Conservation (phyloP, 2,113 vertebrate species). For the Pseudopipra pipra region DNA sequence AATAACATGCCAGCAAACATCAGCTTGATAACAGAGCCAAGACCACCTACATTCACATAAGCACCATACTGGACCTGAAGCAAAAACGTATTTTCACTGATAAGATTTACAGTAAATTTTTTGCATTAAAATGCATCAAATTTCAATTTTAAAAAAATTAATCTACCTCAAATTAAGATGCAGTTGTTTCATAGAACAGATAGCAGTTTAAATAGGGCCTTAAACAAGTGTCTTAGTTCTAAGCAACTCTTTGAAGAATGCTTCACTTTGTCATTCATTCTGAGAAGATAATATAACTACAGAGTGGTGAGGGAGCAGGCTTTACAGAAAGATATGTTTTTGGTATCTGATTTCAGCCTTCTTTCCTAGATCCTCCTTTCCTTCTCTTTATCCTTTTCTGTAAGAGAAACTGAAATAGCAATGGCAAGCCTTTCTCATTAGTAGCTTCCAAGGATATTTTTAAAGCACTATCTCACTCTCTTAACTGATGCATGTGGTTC, state of each 20-base stretch:
- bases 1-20: conserved; percentile 90
- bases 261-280: neutral
- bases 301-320: neutral
- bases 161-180: neutral
- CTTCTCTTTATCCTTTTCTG: neutral
- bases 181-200: neutral
- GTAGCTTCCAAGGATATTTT: neutral
- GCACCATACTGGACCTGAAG: conserved; percentile 89
- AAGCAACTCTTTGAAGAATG: neutral
- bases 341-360: neutral
- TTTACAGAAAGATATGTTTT: neutral
- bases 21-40: conserved; percentile 83
- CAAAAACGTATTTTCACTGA: neutral
- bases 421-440: neutral
- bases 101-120: neutral
- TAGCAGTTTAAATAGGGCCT: neutral
- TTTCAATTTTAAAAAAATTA: neutral
- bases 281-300: neutral
- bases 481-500: neutral
- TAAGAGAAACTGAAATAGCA: neutral
- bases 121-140: neutral
- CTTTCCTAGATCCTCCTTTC: neutral
- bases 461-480: neutral
- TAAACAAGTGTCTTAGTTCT: neutral
- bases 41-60: conserved; percentile 82